Base-by-base conservation (phyloP, 2,888 invertebrate genomes). In the Acronicta aceris region DNA sequence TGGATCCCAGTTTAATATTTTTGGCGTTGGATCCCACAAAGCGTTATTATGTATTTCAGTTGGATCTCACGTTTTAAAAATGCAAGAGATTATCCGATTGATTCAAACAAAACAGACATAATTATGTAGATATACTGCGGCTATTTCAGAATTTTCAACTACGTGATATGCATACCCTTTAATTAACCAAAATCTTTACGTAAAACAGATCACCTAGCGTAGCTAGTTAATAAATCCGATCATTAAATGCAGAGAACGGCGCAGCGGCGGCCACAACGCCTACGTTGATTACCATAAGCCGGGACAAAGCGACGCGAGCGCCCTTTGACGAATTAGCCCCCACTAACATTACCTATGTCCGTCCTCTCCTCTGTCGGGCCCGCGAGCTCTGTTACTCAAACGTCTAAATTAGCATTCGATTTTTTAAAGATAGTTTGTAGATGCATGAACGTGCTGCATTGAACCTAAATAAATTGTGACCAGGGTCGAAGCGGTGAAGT, bases 281-380 rank as follows among this genome's bases (percentile, higher is more conserved):
- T 81, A 74, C 87, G 85, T 85, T 93, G 91, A 93, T 93, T 93
- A 93, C 91, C 90, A 91, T 91, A 91, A 92, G 91, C 91, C 85
- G 83, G 85, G 84, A 92, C 92, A 93, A 92, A 93, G 92, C 90
- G 88, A 81, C 75, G 76, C 83, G 83, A 79, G 81, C 79, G 81
- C 87, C 92, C 93, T 93, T 93, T 93, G 93, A 92, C 90, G 91
- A 93, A 93, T 93, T 93, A 93, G 88, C 88, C 58, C 85, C 84
- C 85, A 84, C 87, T 85, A 85, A 87, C 88, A 86, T 88, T 84
- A 85, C 84, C 87, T 79, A 82, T 81, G 84, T 81, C 82, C 78
- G 62, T 67, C 49, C 64, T 61, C 59, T 67, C 49, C 64, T 61
- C 59, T 66, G 53, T 42, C 71, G 74, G 71, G 72, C 66, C 57